phyloP scores from a whole-genome alignment of 2,113 vertebrate genomes.

The Myotis yumanensis region DNA sequence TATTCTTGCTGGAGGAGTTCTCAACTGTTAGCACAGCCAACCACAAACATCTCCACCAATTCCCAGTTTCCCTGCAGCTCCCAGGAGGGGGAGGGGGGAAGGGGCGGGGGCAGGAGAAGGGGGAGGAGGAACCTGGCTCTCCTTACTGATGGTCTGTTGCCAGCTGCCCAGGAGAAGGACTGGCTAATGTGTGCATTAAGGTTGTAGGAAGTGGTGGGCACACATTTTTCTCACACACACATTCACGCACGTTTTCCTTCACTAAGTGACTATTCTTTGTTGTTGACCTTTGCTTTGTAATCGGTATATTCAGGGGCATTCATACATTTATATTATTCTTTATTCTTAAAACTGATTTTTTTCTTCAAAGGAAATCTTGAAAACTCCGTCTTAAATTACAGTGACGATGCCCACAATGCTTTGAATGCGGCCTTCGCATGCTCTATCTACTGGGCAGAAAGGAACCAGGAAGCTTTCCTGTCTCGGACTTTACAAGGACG shows the following conservation, averaged over 20 bases:
- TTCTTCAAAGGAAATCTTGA: neutral
- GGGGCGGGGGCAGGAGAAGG: too few species aligned
- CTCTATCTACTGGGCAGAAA: neutral
- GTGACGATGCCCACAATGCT: neutral
- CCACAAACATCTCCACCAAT: neutral
- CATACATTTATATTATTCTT: neutral
- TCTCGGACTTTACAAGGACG: accelerated
- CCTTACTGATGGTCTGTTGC: too few species aligned
- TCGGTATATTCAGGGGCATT: neutral
- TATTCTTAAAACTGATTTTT: neutral
- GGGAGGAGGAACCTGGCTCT: too few species aligned
- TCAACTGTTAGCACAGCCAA: neutral
- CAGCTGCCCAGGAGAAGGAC: too few species aligned
- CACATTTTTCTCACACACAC: neutral
- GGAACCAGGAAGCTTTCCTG: neutral
- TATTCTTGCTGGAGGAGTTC: neutral
- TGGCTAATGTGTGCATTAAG: too few species aligned
- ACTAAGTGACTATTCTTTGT: neutral
- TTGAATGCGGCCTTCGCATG: neutral
- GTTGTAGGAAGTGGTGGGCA: neutral
- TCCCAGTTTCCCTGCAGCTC: neutral
- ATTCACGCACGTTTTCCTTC: neutral
- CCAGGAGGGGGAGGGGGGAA: neutral
- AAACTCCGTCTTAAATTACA: neutral
- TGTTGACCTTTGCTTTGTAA: neutral